Base-by-base conservation (phyloP, 2,888 invertebrate species). In the Byasa hedistus region DNA sequence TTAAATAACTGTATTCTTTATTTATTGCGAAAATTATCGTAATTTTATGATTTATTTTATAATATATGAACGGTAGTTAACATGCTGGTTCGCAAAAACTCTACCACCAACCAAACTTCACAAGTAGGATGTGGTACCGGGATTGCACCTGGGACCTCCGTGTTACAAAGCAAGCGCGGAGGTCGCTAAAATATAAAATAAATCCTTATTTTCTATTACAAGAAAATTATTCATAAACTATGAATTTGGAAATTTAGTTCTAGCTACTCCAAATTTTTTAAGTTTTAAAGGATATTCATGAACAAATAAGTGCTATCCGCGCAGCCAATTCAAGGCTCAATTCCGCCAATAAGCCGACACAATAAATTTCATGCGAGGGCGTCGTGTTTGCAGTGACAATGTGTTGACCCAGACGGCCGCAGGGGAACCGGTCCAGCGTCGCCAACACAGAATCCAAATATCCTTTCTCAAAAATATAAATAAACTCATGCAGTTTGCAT, bases 381-480 rank as follows among this genome's bases (percentile, higher is more conserved):
- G 76, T 77, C 72, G 72, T 85, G 83, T 85, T 85, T 85, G 82
- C 82, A 58, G 60, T 77, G 73, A 75, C 79, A 81, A 82, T 83
- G 81, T 80, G 84, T 83, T 81, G 81, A 82, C 80, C 78, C 72
- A 77, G 83, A 76, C 73, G 76, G 77, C 79, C 76, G 73, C 79
- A 66, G 82, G 83, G 78, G 77, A 69, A 75, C 72, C 73, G 73
- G 73, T 76, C 77, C 75, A 71, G 69, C 69, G 69, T n/a, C 52
- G 57, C 48, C 60, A 61, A 24, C 61, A 64, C n/a, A 51, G 57
- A 54, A 67, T 64, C 59, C 63, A 63, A 67, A 63, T 27, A 65
- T 48, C 57, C 23, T 61, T 60, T 69, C 27, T 64, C 60, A 75
- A 78, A 80, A 75, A 75, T 72, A 76, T 73, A 71, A 22, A 54